Conservation (phyloP, 2,113 vertebrate genomes). For the Climacteris rufus region DNA sequence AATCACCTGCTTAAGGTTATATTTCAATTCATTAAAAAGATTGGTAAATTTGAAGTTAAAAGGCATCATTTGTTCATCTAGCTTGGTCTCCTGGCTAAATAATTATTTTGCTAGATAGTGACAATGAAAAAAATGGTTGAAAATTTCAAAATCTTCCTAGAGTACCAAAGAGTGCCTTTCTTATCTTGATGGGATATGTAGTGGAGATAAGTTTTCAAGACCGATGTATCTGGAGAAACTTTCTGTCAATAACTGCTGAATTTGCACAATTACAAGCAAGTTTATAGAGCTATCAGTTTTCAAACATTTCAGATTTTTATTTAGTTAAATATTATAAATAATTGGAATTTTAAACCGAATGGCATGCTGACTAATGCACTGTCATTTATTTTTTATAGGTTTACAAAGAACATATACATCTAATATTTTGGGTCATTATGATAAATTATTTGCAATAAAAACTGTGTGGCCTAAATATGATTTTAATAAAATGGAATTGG, state of each 20-base stretch:
- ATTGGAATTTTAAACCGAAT: background rate
- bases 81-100: background rate
- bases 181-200: background rate
- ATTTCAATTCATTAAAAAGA: background rate
- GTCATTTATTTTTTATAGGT: background rate
- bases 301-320: background rate
- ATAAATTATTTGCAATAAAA: background rate
- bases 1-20: background rate
- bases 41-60: background rate
- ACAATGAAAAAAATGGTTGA: background rate
- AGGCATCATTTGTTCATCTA: background rate
- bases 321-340: background rate
- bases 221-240: background rate
- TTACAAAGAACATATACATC: background rate
- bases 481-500: background rate
- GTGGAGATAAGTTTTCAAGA: background rate
- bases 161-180: background rate
- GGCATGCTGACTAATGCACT: background rate
- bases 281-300: background rate
- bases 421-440: background rate
- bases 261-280: background rate
- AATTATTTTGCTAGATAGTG: background rate
- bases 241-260: background rate
- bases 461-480: background rate
- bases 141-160: background rate